Evolutionary conservation across 2,888 invertebrate species (phyloP).

Genomic region (Drosophila engyochracea): DNA sequence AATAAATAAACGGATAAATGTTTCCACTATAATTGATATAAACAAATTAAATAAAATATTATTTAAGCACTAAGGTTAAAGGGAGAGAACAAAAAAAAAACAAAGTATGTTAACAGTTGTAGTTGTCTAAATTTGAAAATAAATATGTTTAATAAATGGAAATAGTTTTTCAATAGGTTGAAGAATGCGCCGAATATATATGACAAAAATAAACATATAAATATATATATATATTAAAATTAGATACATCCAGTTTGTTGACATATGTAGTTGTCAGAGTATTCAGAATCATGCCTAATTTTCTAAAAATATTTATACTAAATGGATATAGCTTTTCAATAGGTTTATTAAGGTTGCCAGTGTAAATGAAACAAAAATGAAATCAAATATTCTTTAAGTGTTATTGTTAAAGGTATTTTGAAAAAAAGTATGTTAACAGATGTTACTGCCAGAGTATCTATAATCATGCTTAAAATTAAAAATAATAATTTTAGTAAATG

Average conservation of each 20-base stretch:
- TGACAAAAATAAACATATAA: neutral
- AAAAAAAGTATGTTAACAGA: too few species aligned
- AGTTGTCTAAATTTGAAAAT: neutral
- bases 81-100: neutral
- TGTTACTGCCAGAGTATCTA: neutral
- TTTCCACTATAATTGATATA: neutral
- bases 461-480: neutral
- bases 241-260: too few species aligned
- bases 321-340: neutral
- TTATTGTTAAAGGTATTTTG: neutral
- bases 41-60: neutral
- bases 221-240: too few species aligned
- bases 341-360: neutral
- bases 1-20: neutral
- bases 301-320: neutral
- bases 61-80: neutral
- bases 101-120: neutral
- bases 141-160: neutral
- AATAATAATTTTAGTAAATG: neutral
- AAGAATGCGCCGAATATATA: neutral
- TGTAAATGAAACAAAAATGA: neutral
- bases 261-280: neutral
- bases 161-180: neutral
- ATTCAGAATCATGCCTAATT: neutral
- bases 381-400: neutral